Conservation (phyloP, 2,797 vertebrate species). For the Myripristis jacobus region DNA sequence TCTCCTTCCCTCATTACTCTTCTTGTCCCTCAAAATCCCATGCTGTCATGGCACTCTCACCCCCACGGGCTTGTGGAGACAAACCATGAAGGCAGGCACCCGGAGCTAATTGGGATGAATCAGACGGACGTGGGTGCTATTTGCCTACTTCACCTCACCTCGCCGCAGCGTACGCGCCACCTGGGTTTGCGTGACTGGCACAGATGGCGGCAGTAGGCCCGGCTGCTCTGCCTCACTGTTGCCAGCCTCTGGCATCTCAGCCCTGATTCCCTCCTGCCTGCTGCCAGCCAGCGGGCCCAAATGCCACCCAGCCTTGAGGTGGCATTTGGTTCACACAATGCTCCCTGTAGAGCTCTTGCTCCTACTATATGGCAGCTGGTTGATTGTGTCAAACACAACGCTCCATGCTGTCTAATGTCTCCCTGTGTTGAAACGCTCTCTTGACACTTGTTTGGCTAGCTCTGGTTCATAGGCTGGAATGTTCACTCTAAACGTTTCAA, state of each 20-base stretch:
- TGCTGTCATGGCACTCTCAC: slow-evolving; percentile 56
- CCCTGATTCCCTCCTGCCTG: background rate
- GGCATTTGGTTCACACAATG: slow-evolving; percentile 33
- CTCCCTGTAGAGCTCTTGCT: slow-evolving; percentile 37
- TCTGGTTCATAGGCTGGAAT: slow-evolving; percentile 5
- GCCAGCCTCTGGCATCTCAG: slow-evolving; percentile 23
- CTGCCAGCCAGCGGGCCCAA: slow-evolving; percentile 12
- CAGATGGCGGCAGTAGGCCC: slow-evolving; percentile 72
- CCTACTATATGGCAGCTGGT: slow-evolving; percentile 33
- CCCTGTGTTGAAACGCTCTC: slow-evolving; percentile 1
- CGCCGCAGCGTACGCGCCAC: slow-evolving; percentile 38
- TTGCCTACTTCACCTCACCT: slow-evolving; percentile 43
- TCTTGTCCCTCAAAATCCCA: slow-evolving; percentile 58
- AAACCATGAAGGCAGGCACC: slow-evolving; percentile 37
- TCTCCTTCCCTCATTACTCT: slow-evolving; percentile 70
- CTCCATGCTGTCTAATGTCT: background rate
- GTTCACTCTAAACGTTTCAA: background rate
- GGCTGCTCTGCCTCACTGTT: slow-evolving; percentile 52
- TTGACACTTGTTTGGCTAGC: slow-evolving; percentile 5
- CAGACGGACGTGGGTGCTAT: slow-evolving; percentile 36
- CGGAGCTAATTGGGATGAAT: slow-evolving; percentile 61
- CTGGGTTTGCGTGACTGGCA: slow-evolving; percentile 59
- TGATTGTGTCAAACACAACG: slow-evolving; percentile 35
- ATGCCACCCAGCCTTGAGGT: slow-evolving; percentile 34
- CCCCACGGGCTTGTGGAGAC: slow-evolving; percentile 41